phyloP scores from a whole-genome alignment of 1,140 invertebrate genomes.

The Cheumatopsyche charites region DNA sequence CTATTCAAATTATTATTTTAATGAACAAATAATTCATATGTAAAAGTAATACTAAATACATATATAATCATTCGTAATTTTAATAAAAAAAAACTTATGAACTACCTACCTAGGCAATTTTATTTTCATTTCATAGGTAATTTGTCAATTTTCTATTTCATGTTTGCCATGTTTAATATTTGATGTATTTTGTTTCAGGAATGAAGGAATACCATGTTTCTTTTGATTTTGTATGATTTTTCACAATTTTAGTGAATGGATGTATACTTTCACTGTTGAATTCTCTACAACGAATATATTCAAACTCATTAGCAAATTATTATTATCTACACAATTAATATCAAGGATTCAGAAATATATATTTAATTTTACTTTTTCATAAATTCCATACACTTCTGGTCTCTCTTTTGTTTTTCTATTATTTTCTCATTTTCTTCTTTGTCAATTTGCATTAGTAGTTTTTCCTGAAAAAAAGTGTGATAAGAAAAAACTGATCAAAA shows the following conservation, averaged over 20 bases:
- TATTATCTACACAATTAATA: not conserved
- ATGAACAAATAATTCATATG: no score
- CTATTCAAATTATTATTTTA: no score
- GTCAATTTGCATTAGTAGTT: slow-evolving; percentile 3
- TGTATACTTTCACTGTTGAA: slow-evolving; percentile 34
- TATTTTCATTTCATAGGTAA: no score
- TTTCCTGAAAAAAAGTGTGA: slow-evolving; percentile 33
- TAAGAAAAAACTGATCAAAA: no score
- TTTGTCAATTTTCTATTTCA: no score
- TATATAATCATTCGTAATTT: no score
- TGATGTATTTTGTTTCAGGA: slow-evolving; percentile 30
- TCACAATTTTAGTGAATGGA: slow-evolving; percentile 38
- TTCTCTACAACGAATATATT: slow-evolving; percentile 35
- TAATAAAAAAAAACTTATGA: no score
- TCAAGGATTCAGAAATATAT: not conserved
- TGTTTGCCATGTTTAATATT: no score
- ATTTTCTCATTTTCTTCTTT: slow-evolving; percentile 34
- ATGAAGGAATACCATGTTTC: slow-evolving; percentile 13
- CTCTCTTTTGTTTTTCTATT: slow-evolving; percentile 36
- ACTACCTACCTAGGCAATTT: no score
- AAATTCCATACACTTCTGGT: slow-evolving; percentile 39
- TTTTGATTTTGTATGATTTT: not conserved
- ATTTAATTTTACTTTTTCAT: slow-evolving; percentile 39
- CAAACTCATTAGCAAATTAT: not conserved
- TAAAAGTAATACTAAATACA: no score